These are phyloP conservation scores for Falco cherrug DNA, from an alignment of 2,797 vertebrate genomes.

Conservation along the genomic window DNA sequence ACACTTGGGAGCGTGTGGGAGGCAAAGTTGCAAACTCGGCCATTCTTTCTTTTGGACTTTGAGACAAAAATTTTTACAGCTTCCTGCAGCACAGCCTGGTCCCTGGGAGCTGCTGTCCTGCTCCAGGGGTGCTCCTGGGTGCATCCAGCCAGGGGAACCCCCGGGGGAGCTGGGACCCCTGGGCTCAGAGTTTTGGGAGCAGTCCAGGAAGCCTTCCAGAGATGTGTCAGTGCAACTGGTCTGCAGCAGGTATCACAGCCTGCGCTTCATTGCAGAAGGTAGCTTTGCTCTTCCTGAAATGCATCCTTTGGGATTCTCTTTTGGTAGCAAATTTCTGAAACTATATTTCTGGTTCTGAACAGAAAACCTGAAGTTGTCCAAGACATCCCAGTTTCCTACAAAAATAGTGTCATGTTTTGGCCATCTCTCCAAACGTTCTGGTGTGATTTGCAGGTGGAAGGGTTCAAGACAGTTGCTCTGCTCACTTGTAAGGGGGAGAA, in stretches of 20 bases:
- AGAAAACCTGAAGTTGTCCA: background rate
- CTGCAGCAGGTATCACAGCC: background rate
- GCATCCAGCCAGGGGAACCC: background rate
- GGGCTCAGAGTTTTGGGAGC: background rate
- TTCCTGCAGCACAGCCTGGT: background rate
- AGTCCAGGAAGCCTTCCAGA: background rate
- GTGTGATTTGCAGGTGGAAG: background rate
- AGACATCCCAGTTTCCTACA: background rate
- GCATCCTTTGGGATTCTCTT: background rate
- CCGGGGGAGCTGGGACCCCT: background rate
- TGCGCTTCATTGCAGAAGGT: background rate
- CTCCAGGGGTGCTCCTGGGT: background rate
- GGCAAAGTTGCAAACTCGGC: background rate
- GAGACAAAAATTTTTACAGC: background rate
- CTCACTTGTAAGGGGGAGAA: background rate
- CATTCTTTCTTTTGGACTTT: background rate
- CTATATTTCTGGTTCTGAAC: background rate
- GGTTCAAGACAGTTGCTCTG: background rate
- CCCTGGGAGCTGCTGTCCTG: background rate
- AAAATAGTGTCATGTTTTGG: background rate
- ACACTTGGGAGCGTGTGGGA: background rate
- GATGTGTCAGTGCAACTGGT: background rate
- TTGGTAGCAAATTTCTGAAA: background rate
- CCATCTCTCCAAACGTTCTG: background rate
- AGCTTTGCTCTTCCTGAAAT: background rate